Evolutionary conservation across 2,113 vertebrate genomes (phyloP), one percentile per base, ranked within the genome.

Genomic region (Protobothrops flavoviridis): DNA sequence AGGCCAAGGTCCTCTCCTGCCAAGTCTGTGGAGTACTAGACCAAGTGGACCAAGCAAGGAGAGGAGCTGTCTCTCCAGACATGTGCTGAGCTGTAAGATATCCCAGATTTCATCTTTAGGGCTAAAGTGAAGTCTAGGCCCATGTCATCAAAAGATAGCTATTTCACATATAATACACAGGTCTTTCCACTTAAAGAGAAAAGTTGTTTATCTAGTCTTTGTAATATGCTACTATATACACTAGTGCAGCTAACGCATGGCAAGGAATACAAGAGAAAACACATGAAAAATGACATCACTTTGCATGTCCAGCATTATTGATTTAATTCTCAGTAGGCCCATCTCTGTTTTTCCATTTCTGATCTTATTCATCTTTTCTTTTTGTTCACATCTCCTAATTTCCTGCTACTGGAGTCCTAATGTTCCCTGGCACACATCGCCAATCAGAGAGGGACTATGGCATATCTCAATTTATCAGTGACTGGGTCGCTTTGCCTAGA

Each of bases 231-330:
- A 93, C 88, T 61, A 0, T 17, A 74, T 94, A 64, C 91, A 8
- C 33, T 90, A 43, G 93, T 93, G 48, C 9, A 95, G 74, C 23
- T 55, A 85, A 52, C 90, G 94, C 93, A 52, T 91, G 91, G 81
- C 93, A 91, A 94, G 94, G 96, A 94, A 50, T 20, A n/a, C 3
- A 1, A 43, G 33, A 45, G 95, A 94, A 93, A 90, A 2, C 39
- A 90, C 15, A 92, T 95, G 95, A 92, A 97, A 97, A 97, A 96
- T 96, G 89, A 95, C 87, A 94, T 96, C 64, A 94, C 85, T 64
- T 87, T 90, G 53, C 88, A 93, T 20, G n/a, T 59, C 33, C 94
- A 8, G 26, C 93, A 95, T 94, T 55, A 92, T 26, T 89, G 93
- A 29, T 94, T 94, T 94, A 26, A 59, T 59, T 57, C 26, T n/a